Conservation (phyloP, 2,797 vertebrate genomes). For the Avahi laniger region DNA sequence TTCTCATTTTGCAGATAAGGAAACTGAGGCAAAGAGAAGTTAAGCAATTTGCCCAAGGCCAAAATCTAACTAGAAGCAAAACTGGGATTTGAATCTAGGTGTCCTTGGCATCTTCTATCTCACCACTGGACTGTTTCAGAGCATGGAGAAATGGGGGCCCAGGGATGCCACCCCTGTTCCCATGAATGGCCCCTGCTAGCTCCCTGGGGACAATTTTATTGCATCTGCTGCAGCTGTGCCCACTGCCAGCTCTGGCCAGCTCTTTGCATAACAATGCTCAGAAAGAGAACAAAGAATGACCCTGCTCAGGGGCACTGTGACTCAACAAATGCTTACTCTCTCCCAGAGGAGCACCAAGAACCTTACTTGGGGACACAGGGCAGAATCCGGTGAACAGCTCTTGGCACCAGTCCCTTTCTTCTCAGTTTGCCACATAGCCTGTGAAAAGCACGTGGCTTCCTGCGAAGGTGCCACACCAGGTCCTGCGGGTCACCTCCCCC, state of each 20-base stretch:
- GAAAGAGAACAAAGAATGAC: not conserved
- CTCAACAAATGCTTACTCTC: not conserved
- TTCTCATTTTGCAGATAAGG: not conserved
- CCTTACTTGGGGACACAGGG: not conserved
- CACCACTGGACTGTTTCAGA: not conserved
- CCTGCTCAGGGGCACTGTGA: not conserved
- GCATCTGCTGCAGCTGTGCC: not conserved
- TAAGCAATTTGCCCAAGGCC: not conserved
- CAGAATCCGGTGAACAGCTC: not conserved
- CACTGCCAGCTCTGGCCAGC: not conserved
- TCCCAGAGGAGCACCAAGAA: not conserved
- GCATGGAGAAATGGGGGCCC: not conserved
- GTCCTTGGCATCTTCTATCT: not conserved
- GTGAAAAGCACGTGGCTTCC: not conserved
- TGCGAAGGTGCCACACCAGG: not conserved
- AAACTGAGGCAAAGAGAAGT: not conserved
- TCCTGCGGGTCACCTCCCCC: not conserved
- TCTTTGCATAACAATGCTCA: not conserved
- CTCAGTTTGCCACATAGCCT: not conserved
- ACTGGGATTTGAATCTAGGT: not conserved
- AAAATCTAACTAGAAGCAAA: not conserved
- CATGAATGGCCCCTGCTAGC: rapidly evolving
- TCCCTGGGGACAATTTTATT: not conserved
- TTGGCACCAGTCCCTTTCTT: not conserved
- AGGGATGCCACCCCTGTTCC: not conserved